Conservation (phyloP, 2,888 invertebrate species). For the Caradrina kadenii region DNA sequence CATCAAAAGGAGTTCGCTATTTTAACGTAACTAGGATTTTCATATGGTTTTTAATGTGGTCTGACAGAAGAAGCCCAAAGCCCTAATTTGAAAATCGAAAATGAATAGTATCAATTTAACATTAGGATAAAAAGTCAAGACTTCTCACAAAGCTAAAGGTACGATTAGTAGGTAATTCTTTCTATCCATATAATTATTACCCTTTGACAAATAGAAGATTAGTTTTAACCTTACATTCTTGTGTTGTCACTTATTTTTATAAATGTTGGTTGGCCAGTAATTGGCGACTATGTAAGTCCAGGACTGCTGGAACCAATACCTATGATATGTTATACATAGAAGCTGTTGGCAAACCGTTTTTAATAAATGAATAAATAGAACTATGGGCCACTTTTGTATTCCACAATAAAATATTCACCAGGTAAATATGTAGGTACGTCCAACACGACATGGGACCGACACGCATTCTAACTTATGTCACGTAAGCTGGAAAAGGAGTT, state of each 20-base stretch:
- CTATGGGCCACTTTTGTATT: neutral
- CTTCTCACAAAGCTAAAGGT: neutral
- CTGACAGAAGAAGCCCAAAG: neutral
- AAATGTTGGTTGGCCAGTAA: too few species aligned
- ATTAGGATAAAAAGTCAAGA: too few species aligned
- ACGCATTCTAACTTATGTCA: constrained; percentile 57
- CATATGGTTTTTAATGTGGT: neutral
- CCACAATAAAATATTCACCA: constrained; percentile 23
- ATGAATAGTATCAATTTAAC: neutral
- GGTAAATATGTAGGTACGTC: constrained; percentile 29
- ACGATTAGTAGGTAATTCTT: too few species aligned
- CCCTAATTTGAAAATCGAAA: neutral
- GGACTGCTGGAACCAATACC: too few species aligned
- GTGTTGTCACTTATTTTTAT: too few species aligned
- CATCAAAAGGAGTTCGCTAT: neutral
- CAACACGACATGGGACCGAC: constrained; percentile 21
- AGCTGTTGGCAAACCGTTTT: too few species aligned
- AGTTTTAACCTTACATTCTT: too few species aligned
- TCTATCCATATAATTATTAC: neutral
- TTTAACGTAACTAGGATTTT: too few species aligned
- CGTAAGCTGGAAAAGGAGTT: constrained; percentile 55
- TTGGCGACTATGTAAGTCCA: too few species aligned
- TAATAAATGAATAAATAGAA: too few species aligned
- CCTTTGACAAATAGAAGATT: neutral
- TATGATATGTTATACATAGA: too few species aligned